Evolutionary conservation across 92 coral and sea anemone species (phyloP).

Genomic region (Epizoanthus ramosus): DNA sequence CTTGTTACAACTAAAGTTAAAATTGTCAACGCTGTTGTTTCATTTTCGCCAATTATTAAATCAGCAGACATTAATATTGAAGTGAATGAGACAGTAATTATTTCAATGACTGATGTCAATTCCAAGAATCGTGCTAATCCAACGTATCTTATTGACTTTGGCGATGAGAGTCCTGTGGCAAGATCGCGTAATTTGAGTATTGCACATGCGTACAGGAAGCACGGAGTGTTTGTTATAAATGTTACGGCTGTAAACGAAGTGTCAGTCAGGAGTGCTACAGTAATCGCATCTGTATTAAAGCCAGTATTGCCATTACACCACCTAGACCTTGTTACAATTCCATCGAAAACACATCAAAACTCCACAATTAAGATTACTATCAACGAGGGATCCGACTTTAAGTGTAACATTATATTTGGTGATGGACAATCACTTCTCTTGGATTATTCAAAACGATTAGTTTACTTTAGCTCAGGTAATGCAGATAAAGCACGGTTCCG

Average conservation of each 20-base stretch:
- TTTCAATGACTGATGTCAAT: slow-evolving; percentile 41
- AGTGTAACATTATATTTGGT: slow-evolving; percentile 57
- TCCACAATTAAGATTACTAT: slow-evolving; percentile 38
- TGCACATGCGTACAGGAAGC: slow-evolving; percentile 25
- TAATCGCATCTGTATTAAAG: slow-evolving; percentile 37
- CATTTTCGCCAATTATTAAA: slow-evolving; percentile 40
- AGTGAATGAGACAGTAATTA: slow-evolving; percentile 51
- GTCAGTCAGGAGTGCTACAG: slow-evolving; percentile 33
- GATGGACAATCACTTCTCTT: slow-evolving; percentile 32
- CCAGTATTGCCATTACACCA: slow-evolving; percentile 52
- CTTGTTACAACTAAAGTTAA: slow-evolving; percentile 9
- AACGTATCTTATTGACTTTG: slow-evolving; percentile 48
- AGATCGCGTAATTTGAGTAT: slow-evolving; percentile 36
- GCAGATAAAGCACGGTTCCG: background rate
- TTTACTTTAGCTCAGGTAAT: slow-evolving; percentile 6
- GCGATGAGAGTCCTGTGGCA: slow-evolving; percentile 59
- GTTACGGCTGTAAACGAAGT: slow-evolving; percentile 61
- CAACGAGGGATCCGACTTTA: slow-evolving; percentile 58
- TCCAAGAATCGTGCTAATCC: slow-evolving; percentile 39
- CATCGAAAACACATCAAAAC: slow-evolving; percentile 45
- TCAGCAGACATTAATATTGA: slow-evolving; percentile 38
- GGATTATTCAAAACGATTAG: slow-evolving; percentile 19
- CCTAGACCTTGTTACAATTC: slow-evolving; percentile 26
- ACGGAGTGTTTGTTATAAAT: slow-evolving; percentile 52
- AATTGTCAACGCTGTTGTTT: slow-evolving; percentile 43